Evolutionary conservation across 2,113 vertebrate species (phyloP).

Genomic region (Rana temporaria): DNA sequence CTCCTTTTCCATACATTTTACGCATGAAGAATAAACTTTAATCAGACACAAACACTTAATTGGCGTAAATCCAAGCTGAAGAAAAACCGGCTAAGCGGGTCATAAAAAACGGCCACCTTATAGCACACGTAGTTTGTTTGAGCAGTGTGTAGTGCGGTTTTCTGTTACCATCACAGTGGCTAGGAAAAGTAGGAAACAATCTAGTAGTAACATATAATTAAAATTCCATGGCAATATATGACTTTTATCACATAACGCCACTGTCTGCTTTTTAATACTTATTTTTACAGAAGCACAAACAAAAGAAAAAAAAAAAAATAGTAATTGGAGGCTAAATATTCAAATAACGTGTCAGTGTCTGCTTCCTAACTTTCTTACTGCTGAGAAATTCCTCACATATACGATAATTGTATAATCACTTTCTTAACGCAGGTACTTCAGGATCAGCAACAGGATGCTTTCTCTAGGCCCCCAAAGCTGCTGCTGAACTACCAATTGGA

Average conservation of each 20-base stretch:
- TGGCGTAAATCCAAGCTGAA: conserved; percentile 11
- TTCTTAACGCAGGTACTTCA: too few species aligned
- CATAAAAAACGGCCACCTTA: conserved; percentile 15
- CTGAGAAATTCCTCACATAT: too few species aligned
- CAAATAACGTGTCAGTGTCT: too few species aligned
- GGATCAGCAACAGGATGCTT: too few species aligned
- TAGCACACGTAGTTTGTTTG: neutral
- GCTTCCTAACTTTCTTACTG: too few species aligned
- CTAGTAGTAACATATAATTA: conserved; percentile 3
- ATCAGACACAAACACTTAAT: neutral
- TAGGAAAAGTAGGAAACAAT: neutral
- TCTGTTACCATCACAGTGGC: neutral
- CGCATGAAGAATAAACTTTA: conserved; percentile 12
- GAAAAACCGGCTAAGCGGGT: conserved; percentile 24
- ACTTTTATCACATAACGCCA: neutral
- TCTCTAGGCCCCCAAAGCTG: too few species aligned
- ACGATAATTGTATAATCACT: too few species aligned
- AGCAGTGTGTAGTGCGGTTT: neutral
- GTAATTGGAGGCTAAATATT: too few species aligned
- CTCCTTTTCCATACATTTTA: neutral
- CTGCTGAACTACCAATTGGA: too few species aligned
- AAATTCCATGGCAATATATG: neutral
- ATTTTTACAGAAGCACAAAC: too few species aligned
- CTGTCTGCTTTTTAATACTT: too few species aligned
- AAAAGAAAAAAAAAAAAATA: too few species aligned